Percentiles rank a stretch among this genome's conserved stretches.
These are phyloP conservation scores for Premnoplex brunnescens DNA, from an alignment of 2,797 vertebrate species.

Conservation along the genomic window DNA sequence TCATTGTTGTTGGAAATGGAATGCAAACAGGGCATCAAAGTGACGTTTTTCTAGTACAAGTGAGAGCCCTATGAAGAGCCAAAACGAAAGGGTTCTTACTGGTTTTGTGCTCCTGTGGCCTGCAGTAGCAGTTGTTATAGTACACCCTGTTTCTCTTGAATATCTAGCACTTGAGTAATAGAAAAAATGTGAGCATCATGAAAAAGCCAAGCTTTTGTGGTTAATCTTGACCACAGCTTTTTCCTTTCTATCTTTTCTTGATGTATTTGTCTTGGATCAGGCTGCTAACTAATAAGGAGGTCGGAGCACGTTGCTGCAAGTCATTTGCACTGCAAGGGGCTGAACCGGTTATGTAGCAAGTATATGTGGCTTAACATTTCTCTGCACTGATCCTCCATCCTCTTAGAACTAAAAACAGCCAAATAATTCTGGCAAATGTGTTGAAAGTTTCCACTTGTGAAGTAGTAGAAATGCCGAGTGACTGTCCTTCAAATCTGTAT, in stretches of 20 bases:
- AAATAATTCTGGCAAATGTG: not conserved
- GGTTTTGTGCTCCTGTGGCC: constrained; percentile 61
- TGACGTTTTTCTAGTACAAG: constrained; percentile 70
- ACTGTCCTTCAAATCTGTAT: not conserved
- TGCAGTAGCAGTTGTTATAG: constrained; percentile 54
- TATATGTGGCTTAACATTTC: not conserved
- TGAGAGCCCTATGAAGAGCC: constrained; percentile 71
- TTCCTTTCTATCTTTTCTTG: constrained; percentile 4
- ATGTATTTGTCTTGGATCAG: constrained; percentile 22
- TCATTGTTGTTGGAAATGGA: constrained; percentile 78
- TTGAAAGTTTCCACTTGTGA: constrained; percentile 24
- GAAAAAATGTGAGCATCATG: constrained; percentile 35
- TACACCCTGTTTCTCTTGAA: constrained; percentile 51
- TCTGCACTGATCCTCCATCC: not conserved
- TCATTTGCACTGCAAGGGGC: not conserved
- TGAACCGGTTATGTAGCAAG: constrained; percentile 27
- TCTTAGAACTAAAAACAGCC: not conserved
- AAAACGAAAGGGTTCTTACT: constrained; percentile 69
- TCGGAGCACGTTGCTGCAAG: not conserved
- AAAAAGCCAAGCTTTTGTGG: constrained; percentile 8
- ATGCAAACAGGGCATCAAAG: constrained; percentile 78
- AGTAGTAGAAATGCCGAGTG: not conserved
- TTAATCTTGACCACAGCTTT: constrained; percentile 52
- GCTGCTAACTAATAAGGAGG: constrained; percentile 41
- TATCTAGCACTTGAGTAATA: constrained; percentile 58